A percentile compares a stretch with the other conserved stretches of the same genome.
Conservation (phyloP, 1,140 invertebrate genomes). For the Ceratitis capitata region DNA sequence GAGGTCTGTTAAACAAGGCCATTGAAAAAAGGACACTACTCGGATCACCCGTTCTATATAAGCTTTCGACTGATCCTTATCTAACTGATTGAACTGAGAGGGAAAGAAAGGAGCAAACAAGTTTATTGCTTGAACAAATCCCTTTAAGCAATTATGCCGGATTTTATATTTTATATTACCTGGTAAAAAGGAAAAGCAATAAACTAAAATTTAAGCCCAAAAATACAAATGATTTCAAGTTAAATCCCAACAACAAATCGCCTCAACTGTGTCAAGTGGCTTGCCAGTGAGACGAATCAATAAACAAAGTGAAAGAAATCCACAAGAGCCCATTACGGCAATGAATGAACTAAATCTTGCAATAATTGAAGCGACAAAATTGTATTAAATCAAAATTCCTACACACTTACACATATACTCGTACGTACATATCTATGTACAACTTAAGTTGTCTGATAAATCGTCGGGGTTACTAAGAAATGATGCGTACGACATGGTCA, state of each 20-base stretch:
- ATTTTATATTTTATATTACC: neutral
- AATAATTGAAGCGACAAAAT: neutral
- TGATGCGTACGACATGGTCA: neutral
- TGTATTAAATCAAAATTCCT: neutral
- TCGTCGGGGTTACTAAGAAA: neutral
- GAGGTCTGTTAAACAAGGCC: too few species aligned
- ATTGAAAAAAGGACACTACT: too few species aligned
- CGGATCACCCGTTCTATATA: too few species aligned
- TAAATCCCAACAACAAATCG: neutral
- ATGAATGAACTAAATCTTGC: neutral
- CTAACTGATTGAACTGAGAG: too few species aligned
- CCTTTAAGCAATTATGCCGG: neutral
- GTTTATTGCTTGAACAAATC: neutral
- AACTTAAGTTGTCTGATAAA: neutral
- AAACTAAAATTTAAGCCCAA: neutral
- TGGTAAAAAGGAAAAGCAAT: neutral
- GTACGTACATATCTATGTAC: neutral
- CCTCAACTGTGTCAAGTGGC: neutral
- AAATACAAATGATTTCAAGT: neutral
- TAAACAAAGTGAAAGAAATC: neutral
- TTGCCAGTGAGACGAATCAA: neutral
- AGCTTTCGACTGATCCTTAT: too few species aligned
- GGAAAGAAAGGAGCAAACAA: too few species aligned
- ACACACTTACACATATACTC: neutral
- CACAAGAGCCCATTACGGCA: neutral